Percentiles rank a stretch among this genome's conserved stretches.
Conservation (phyloP, 2,888 invertebrate species). For the Drosophila siamana region DNA sequence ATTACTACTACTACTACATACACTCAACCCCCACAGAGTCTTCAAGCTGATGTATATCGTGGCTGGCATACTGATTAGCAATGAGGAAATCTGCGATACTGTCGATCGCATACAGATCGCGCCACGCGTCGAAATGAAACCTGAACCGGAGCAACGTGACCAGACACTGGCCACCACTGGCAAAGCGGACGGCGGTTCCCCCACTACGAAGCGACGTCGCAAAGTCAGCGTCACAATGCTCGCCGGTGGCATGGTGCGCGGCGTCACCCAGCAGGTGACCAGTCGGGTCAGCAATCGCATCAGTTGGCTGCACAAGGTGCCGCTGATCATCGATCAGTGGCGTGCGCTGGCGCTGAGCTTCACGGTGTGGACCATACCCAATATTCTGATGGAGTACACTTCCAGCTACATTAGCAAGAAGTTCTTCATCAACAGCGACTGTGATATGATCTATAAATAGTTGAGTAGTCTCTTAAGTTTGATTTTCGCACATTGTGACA, state of each 20-base stretch:
- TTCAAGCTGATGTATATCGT: constrained; percentile 84
- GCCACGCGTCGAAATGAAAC: constrained; percentile 79
- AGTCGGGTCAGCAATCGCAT: constrained; percentile 57
- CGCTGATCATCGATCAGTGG: constrained; percentile 58
- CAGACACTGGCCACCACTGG: not conserved
- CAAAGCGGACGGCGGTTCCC: constrained; percentile 23
- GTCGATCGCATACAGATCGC: constrained; percentile 83
- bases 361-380: constrained; percentile 80
- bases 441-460: constrained; percentile 83
- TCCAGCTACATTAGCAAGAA: constrained; percentile 75
- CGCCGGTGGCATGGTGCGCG: constrained; percentile 61
- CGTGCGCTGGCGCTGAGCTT: constrained; percentile 60
- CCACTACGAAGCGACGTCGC: constrained; percentile 41
- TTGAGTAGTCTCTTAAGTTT: not conserved
- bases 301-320: constrained; percentile 68
- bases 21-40: constrained; percentile 71
- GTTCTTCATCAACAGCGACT: constrained; percentile 80
- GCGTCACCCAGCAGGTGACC: constrained; percentile 55
- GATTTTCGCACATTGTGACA: constrained; percentile 26
- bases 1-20: not conserved
- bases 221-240: constrained; percentile 62
- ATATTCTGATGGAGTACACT: constrained; percentile 70
- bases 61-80: constrained; percentile 83
- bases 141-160: constrained; percentile 26
- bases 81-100: constrained; percentile 83